Percentiles rank a stretch among this genome's conserved stretches.
These are phyloP conservation scores for Cebidichthys violaceus DNA, from an alignment of 2,113 vertebrate species.

Conservation along the genomic window DNA sequence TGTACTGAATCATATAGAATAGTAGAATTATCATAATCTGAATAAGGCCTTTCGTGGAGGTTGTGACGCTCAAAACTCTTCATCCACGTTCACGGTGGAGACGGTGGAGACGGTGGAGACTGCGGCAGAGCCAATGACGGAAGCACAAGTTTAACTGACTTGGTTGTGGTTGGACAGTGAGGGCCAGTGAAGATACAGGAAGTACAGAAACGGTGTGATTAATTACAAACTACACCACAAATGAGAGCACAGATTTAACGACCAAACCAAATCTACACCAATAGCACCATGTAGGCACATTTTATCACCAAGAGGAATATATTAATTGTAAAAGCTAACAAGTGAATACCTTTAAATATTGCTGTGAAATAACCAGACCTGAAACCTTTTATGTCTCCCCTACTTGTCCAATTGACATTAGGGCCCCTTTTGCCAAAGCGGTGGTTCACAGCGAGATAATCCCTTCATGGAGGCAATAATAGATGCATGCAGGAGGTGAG, in stretches of 20 bases:
- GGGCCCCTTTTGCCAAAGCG: conserved; percentile 17
- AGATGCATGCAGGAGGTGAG: conserved; percentile 58
- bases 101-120: no score
- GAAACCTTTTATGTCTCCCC: conserved; percentile 28
- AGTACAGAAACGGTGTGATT: not conserved
- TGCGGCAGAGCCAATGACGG: not conserved
- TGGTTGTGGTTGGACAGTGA: not conserved
- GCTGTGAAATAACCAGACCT: conserved; percentile 24
- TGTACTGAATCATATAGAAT: no score
- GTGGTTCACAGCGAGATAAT: conserved; percentile 59
- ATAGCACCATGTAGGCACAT: not conserved
- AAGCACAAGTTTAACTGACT: not conserved
- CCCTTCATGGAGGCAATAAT: conserved; percentile 50
- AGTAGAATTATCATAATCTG: not conserved
- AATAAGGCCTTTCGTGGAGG: no score
- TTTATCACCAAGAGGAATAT: conserved; percentile 15
- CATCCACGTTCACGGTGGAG: not conserved
- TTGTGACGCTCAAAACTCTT: not conserved
- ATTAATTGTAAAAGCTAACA: conserved; percentile 25
- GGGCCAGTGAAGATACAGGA: not conserved
- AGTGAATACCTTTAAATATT: conserved; percentile 16
- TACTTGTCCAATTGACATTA: conserved; percentile 46
- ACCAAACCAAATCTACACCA: not conserved
- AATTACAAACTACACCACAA: conserved; percentile 36
- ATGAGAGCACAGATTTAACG: conserved; percentile 4